These are phyloP conservation scores for Sarcophaga variegata DNA, from an alignment of 2,888 invertebrate genomes.

Conservation along the genomic window DNA sequence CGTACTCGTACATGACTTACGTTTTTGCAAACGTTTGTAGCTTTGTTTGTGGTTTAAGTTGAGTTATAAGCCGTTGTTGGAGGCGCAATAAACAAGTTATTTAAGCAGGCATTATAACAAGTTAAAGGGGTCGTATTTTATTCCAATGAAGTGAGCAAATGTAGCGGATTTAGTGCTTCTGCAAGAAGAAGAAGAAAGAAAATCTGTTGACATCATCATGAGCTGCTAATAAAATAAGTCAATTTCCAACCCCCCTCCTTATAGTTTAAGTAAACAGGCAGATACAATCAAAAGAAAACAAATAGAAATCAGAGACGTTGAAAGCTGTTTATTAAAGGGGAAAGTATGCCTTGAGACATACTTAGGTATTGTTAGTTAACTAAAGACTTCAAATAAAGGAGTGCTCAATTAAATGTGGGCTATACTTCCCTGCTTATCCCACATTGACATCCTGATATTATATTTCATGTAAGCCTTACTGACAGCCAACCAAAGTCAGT, in stretches of 20 bases:
- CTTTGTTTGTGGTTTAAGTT: not conserved
- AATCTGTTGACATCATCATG: slow-evolving; percentile 49
- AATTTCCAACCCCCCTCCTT: slow-evolving; percentile 57
- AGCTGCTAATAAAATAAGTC: slow-evolving; percentile 57
- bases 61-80: not conserved
- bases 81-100: no score
- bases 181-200: not conserved
- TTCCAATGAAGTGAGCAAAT: no score
- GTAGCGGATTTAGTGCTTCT: not conserved
- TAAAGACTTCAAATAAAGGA: no score
- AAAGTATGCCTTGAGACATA: not conserved
- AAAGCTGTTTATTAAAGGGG: not conserved
- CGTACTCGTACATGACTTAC: no score
- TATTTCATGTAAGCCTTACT: not conserved
- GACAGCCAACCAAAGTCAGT: not conserved
- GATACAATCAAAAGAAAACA: slow-evolving; percentile 20
- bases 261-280: slow-evolving; percentile 50
- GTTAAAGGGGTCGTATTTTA: no score
- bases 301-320: not conserved
- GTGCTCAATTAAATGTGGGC: no score
- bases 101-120: no score
- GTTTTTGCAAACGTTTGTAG: no score
- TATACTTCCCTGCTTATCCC: not conserved
- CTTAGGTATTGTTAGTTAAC: no score
- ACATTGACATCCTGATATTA: not conserved